Percentiles rank a stretch among this genome's conserved stretches.
phyloP scores from a whole-genome alignment of 2,113 vertebrate species.

The Crotalus helleri region DNA sequence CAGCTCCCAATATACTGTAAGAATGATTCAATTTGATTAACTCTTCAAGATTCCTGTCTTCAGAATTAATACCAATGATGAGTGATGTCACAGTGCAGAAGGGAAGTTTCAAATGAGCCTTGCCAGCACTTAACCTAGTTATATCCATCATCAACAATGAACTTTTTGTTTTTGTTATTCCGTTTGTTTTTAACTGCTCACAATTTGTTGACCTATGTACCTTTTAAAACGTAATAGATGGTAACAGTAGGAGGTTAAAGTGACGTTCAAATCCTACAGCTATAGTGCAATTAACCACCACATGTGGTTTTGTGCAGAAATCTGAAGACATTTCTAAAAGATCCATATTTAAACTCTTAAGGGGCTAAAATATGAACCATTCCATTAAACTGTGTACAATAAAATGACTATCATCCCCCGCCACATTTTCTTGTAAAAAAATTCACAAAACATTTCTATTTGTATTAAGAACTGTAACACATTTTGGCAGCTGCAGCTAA shows the following conservation, averaged over 20 bases:
- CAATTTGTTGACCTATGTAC: neutral
- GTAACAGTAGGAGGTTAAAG: slow-evolving; percentile 30
- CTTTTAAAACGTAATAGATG: slow-evolving; percentile 8
- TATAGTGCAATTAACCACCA: slow-evolving; percentile 21
- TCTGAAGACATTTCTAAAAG: slow-evolving; percentile 32
- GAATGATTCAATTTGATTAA: neutral
- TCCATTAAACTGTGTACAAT: neutral
- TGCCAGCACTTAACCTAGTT: neutral
- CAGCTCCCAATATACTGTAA: neutral
- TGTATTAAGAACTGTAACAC: slow-evolving; percentile 10
- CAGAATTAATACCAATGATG: neutral
- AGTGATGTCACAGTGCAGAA: neutral
- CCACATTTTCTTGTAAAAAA: neutral
- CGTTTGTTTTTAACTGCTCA: slow-evolving; percentile 23
- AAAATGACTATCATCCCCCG: slow-evolving; percentile 6
- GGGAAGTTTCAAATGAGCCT: neutral
- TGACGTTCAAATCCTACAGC: slow-evolving; percentile 27
- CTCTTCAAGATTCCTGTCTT: neutral
- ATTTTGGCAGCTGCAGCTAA: slow-evolving; percentile 32
- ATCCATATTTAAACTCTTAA: slow-evolving; percentile 17
- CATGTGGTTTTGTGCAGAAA: slow-evolving; percentile 6
- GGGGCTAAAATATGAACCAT: slow-evolving; percentile 43
- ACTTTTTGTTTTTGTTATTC: neutral
- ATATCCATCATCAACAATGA: neutral
- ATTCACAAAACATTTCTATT: slow-evolving; percentile 24